Evolutionary conservation across 2,797 vertebrate species (phyloP).

Genomic region (Lycodopsis pacificus): DNA sequence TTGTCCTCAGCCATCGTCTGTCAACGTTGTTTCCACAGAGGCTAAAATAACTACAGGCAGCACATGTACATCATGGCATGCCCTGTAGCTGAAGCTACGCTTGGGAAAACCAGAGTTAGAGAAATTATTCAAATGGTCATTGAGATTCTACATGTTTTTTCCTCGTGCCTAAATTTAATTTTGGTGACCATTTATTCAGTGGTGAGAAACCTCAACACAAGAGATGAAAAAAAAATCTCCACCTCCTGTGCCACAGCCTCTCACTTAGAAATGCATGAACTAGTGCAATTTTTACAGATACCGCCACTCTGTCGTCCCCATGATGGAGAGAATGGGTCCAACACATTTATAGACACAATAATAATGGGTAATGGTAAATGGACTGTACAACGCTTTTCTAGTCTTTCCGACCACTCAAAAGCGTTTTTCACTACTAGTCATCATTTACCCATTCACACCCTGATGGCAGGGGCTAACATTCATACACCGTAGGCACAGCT

Average conservation of each 20-base stretch:
- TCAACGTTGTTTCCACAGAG: constrained; percentile 1
- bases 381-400: no score
- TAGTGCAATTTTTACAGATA: constrained; percentile 8
- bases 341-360: constrained; percentile 33
- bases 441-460: no score
- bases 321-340: constrained; percentile 27
- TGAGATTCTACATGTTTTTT: no score
- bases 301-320: constrained; percentile 11
- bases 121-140: background rate
- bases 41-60: background rate
- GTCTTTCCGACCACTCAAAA: no score
- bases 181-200: background rate
- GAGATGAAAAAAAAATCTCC: background rate
- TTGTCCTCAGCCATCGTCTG: no score
- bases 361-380: constrained; percentile 1
- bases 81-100: background rate
- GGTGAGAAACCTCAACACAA: background rate
- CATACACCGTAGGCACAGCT: no score
- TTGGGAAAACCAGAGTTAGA: background rate
- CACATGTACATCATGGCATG: background rate
- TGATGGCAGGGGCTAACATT: no score
- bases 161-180: background rate
- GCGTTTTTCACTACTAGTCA: no score
- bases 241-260: background rate
- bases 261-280: background rate